phyloP scores from a whole-genome alignment of 2,797 vertebrate species.

The Propithecus perrieri region DNA sequence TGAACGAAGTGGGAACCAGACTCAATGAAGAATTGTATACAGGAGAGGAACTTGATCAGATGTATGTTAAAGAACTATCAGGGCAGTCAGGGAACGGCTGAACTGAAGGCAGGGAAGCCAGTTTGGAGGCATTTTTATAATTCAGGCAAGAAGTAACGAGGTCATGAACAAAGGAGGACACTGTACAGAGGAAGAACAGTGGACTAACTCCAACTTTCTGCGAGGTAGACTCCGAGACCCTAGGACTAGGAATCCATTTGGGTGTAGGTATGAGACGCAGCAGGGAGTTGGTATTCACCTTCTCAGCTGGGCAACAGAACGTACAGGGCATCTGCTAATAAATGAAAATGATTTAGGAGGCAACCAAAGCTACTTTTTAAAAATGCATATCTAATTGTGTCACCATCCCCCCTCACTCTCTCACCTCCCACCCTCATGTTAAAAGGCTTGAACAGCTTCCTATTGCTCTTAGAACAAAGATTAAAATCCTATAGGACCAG shows the following conservation, averaged over 20 bases:
- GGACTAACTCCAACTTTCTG: neutral
- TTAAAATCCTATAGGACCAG: neutral
- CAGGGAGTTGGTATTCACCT: neutral
- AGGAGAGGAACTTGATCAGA: neutral
- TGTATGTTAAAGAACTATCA: neutral
- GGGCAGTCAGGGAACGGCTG: neutral
- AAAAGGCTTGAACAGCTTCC: neutral
- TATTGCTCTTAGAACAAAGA: neutral
- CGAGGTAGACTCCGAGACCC: neutral
- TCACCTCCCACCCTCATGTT: accelerated
- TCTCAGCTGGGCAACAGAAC: neutral
- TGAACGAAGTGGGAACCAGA: neutral
- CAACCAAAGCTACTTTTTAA: neutral
- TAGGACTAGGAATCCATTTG: too few relatives aligned
- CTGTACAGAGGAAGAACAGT: neutral
- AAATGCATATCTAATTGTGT: neutral
- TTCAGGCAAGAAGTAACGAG: neutral
- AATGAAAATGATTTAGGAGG: neutral
- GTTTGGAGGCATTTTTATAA: neutral
- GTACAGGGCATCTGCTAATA: neutral
- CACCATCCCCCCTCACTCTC: too few relatives aligned
- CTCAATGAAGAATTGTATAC: neutral
- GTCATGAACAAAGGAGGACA: neutral
- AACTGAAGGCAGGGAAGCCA: neutral
- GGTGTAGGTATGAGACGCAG: neutral